Evolutionary conservation across 2,888 invertebrate species (phyloP).

Genomic region (Spialia ferax): DNA sequence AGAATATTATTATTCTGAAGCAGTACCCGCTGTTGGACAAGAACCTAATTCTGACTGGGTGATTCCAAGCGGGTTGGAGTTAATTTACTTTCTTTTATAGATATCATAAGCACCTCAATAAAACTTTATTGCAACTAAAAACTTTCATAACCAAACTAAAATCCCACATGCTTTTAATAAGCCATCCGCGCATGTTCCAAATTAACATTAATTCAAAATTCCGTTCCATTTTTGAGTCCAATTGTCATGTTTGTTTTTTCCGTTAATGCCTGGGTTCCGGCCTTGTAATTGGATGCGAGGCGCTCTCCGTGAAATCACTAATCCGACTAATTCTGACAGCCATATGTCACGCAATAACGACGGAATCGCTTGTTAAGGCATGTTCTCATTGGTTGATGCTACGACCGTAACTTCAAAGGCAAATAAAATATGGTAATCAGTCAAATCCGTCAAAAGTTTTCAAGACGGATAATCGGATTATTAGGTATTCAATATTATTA

Average conservation of each 20-base stretch:
- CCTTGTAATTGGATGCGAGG: constrained; percentile 80
- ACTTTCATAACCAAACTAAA: background rate
- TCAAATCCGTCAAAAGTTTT: too few relatives aligned
- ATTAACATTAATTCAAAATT: constrained; percentile 62
- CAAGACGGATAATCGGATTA: too few relatives aligned
- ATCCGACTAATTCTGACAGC: constrained; percentile 86
- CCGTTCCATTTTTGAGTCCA: constrained; percentile 68
- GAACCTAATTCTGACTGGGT: too few relatives aligned
- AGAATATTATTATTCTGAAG: too few relatives aligned
- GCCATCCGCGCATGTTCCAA: constrained; percentile 53
- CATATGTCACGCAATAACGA: constrained; percentile 84
- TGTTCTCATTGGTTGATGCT: constrained; percentile 22
- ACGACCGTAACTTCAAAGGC: constrained; percentile 39
- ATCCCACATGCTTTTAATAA: constrained; percentile 56
- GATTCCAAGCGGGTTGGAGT: background rate
- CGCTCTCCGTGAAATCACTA: constrained; percentile 84
- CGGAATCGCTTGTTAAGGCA: constrained; percentile 55
- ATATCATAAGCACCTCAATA: background rate
- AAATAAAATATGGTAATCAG: too few relatives aligned
- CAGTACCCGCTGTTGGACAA: too few relatives aligned
- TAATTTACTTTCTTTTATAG: background rate
- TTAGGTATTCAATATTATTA: too few relatives aligned
- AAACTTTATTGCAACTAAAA: background rate
- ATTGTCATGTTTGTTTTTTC: constrained; percentile 76
- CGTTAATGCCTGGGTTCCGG: constrained; percentile 73